These are phyloP conservation scores for Cynaeus angustus DNA, from an alignment of 2,888 invertebrate species.

Conservation along the genomic window DNA sequence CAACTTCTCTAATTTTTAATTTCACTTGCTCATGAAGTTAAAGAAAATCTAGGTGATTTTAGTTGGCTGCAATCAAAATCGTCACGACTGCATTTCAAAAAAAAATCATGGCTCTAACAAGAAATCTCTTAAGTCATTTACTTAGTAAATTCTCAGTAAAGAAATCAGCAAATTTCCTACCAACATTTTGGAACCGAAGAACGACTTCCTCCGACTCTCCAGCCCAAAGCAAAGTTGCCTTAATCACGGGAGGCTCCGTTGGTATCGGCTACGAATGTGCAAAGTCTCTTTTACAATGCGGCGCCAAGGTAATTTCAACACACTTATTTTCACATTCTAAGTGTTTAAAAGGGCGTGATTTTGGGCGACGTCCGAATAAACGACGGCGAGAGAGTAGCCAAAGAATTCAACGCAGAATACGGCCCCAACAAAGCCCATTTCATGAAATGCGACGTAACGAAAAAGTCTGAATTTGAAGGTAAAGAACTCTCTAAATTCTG, in stretches of 20 bases:
- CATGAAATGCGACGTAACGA: slow-evolving; percentile 73
- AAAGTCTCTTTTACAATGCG: slow-evolving; percentile 79
- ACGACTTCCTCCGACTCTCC: slow-evolving; percentile 1
- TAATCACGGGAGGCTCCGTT: slow-evolving; percentile 81
- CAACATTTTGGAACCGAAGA: not conserved
- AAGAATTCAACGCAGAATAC: slow-evolving; percentile 69
- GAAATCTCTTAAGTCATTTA: not conserved
- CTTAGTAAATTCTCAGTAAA: not conserved
- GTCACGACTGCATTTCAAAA: no score
- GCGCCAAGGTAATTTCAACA: slow-evolving; percentile 76
- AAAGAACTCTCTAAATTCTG: not conserved
- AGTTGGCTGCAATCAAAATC: no score
- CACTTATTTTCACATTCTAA: not conserved
- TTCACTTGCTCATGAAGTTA: no score
- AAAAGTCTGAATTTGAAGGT: slow-evolving; percentile 64
- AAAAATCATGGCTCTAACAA: not conserved
- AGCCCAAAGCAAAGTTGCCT: slow-evolving; percentile 79
- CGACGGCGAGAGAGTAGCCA: slow-evolving; percentile 69
- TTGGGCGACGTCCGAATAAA: slow-evolving; percentile 68
- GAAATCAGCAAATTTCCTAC: not conserved
- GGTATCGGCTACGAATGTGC: slow-evolving; percentile 80
- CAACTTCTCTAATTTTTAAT: no score
- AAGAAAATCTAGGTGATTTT: no score
- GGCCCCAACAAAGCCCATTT: slow-evolving; percentile 72
- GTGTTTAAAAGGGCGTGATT: slow-evolving; percentile 58